These are phyloP conservation scores for Emydocephalus ijimae DNA, from an alignment of 2,113 vertebrate genomes.

Conservation along the genomic window DNA sequence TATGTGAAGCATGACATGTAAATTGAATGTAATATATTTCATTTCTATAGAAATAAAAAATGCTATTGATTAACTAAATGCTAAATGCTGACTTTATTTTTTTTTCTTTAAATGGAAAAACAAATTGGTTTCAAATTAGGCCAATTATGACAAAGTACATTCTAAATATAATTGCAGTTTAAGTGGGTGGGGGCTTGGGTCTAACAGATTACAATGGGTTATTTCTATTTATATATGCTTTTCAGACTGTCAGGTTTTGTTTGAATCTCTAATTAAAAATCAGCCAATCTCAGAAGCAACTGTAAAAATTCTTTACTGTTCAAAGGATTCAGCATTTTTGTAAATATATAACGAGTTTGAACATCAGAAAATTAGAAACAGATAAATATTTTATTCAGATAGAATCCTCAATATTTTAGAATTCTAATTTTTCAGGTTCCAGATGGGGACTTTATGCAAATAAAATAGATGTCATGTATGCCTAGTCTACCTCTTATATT, in stretches of 20 bases:
- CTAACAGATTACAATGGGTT: background rate
- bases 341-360: background rate
- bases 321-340: background rate
- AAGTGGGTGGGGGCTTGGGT: background rate
- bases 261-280: background rate
- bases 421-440: background rate
- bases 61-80: background rate
- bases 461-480: background rate
- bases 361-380: background rate
- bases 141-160: background rate
- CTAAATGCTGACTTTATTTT: background rate
- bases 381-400: background rate
- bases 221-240: background rate
- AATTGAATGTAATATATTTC: background rate
- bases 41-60: background rate
- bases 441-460: background rate
- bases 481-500: background rate
- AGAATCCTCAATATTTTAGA: background rate
- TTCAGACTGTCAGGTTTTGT: background rate
- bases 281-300: background rate
- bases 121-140: background rate
- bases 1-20: background rate
- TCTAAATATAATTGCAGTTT: background rate
- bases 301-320: background rate
- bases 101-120: background rate